phyloP scores from a whole-genome alignment of 1,140 invertebrate species.

The Drosophila navojoa region DNA sequence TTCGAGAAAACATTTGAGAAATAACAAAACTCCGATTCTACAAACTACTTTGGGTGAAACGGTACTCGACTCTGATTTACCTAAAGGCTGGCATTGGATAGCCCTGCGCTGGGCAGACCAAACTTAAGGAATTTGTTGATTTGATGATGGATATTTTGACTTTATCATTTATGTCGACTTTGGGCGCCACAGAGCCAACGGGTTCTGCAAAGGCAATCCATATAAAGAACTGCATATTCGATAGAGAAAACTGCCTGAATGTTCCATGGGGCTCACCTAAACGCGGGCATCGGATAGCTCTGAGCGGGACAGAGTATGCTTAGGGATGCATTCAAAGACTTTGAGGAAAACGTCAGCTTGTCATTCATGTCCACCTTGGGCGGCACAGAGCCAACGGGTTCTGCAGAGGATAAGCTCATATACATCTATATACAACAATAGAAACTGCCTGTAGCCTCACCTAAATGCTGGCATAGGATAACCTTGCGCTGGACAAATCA shows the following conservation, averaged over 20 bases:
- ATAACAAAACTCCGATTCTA: not conserved
- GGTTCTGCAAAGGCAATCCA: constrained; percentile 85
- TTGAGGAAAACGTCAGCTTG: constrained; percentile 84
- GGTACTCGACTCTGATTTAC: constrained; percentile 80
- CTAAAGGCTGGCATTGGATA: constrained; percentile 88
- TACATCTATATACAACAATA: constrained; percentile 1
- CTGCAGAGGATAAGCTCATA: constrained; percentile 45
- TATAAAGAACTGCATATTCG: not conserved
- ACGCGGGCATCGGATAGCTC: constrained; percentile 87
- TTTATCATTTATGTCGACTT: constrained; percentile 84
- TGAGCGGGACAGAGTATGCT: constrained; percentile 87
- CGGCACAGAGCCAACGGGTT: constrained; percentile 84
- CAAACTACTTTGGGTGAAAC: constrained; percentile 4
- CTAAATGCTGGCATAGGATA: constrained; percentile 85
- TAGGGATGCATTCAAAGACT: constrained; percentile 46
- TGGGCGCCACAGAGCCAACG: constrained; percentile 88
- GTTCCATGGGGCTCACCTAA: constrained; percentile 85
- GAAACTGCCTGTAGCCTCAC: constrained; percentile 43
- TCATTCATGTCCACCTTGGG: constrained; percentile 87
- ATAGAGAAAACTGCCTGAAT: constrained; percentile 36
- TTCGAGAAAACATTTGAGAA: not conserved
- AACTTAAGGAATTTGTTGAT: constrained; percentile 66
- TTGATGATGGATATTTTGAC: constrained; percentile 67
- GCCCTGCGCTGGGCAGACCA: constrained; percentile 89
- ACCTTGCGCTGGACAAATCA: constrained; percentile 87